Conservation (phyloP, 2,888 invertebrate genomes). For the Ischnura elegans region DNA sequence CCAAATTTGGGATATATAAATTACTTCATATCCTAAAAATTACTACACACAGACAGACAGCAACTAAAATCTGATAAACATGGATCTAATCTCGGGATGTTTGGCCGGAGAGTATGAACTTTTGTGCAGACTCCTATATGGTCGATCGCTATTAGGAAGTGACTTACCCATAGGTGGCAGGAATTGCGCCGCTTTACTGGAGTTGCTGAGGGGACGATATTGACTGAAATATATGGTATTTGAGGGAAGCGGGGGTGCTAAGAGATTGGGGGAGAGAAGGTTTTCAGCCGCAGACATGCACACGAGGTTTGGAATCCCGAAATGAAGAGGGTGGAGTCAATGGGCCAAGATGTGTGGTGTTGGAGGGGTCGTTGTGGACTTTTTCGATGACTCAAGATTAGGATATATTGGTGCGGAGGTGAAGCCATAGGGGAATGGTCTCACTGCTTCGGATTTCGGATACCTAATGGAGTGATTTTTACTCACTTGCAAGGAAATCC, state of each 20-base stretch:
- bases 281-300: neutral
- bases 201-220: conserved; percentile 24
- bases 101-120: neutral
- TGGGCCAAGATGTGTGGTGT: too few species aligned
- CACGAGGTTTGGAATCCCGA: neutral
- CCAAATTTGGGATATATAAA: too few species aligned
- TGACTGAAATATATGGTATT: conserved; percentile 20
- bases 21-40: too few species aligned
- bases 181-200: neutral
- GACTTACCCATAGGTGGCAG: too few species aligned
- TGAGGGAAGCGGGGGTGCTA: neutral
- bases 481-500: neutral
- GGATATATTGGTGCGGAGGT: neutral
- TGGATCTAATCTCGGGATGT: neutral
- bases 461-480: neutral
- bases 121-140: too few species aligned
- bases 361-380: neutral
- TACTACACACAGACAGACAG: too few species aligned
- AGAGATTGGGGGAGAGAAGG: neutral
- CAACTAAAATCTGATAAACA: too few species aligned
- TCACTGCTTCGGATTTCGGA: neutral
- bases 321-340: neutral
- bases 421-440: neutral
- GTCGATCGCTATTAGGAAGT: too few species aligned
- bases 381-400: conserved; percentile 32